Conservation (phyloP, 2,888 invertebrate genomes). For the Diplazon laetatorius region DNA sequence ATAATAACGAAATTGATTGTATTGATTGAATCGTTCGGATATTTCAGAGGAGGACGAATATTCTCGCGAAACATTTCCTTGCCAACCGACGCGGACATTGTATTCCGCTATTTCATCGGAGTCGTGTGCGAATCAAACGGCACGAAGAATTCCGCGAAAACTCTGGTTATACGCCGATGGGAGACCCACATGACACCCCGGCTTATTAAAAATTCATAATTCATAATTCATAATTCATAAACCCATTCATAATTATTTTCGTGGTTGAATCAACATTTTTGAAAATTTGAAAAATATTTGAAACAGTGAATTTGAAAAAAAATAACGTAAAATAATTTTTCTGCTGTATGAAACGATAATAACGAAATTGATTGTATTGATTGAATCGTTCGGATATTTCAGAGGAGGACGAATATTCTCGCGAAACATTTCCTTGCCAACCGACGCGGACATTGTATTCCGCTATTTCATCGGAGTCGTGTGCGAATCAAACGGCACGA, state of each 20-base stretch:
- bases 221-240: too few relatives aligned
- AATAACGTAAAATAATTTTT: conserved; percentile 27
- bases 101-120: conserved; percentile 91
- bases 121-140: conserved; percentile 85
- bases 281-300: too few relatives aligned
- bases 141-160: conserved; percentile 80
- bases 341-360: conserved; percentile 30
- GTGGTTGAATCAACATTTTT: conserved; percentile 4
- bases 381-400: conserved; percentile 65
- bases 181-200: conserved; percentile 90
- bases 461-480: conserved; percentile 90
- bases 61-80: conserved; percentile 85
- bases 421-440: conserved; percentile 86
- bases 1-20: conserved; percentile 41
- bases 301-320: too few relatives aligned
- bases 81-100: conserved; percentile 87
- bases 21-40: conserved; percentile 54
- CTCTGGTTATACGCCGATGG: conserved; percentile 89
- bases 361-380: conserved; percentile 43
- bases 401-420: conserved; percentile 80
- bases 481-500: conserved; percentile 84
- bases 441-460: conserved; percentile 87
- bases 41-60: conserved; percentile 74
- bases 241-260: too few relatives aligned
- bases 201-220: conserved; percentile 84